A percentile compares a stretch with the other conserved stretches of the same genome.
Conservation (phyloP, 1,140 invertebrate genomes). For the Drosophila lacteicornis region DNA sequence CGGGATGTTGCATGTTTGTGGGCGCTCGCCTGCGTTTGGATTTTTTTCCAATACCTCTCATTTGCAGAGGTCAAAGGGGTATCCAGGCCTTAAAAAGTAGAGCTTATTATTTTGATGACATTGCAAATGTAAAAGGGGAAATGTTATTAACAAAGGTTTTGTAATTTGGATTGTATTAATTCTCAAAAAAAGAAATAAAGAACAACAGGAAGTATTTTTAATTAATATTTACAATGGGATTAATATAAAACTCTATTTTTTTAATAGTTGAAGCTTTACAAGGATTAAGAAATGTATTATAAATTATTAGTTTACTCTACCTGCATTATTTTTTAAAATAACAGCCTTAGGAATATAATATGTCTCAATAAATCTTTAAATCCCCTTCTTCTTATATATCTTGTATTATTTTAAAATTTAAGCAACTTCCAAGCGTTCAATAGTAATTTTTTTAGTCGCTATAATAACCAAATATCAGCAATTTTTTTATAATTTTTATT, state of each 20-base stretch:
- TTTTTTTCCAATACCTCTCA: constrained; percentile 28
- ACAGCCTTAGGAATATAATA: too few species aligned
- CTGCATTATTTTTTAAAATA: too few species aligned
- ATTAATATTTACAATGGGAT: not conserved
- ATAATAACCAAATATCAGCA: not conserved
- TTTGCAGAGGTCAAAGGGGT: not conserved
- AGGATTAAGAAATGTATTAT: too few species aligned
- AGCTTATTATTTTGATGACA: too few species aligned
- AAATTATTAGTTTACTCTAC: too few species aligned
- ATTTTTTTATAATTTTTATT: constrained; percentile 24
- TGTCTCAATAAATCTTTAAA: too few species aligned
- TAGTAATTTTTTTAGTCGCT: constrained; percentile 1
- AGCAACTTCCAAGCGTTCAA: not conserved
- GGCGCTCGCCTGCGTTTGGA: constrained; percentile 41
- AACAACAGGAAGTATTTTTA: not conserved
- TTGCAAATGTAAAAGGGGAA: not conserved
- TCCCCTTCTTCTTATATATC: too few species aligned
- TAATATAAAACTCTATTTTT: not conserved
- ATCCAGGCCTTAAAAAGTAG: not conserved
- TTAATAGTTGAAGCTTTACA: not conserved
- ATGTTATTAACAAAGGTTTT: not conserved
- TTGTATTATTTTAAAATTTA: not conserved
- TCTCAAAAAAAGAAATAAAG: not conserved
- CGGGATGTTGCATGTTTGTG: constrained; percentile 76
- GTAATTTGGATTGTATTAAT: not conserved